Evolutionary conservation across 1,140 invertebrate species (phyloP).

Genomic region (Diorhabda elongata): DNA sequence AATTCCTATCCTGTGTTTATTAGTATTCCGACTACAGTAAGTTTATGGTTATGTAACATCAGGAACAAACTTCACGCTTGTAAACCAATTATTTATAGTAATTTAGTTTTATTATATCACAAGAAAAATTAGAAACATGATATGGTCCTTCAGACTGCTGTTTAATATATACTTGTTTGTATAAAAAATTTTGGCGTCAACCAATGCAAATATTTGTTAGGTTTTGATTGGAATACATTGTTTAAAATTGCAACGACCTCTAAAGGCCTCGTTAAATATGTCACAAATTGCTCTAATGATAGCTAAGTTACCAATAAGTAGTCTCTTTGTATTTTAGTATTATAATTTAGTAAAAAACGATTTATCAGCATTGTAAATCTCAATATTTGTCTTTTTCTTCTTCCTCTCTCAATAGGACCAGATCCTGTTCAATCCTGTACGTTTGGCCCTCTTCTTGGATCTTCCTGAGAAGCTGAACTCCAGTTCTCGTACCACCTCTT

Average conservation of each 20-base stretch:
- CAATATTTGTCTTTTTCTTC: conserved; percentile 2
- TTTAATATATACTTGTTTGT: conserved; percentile 28
- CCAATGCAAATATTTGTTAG: conserved; percentile 28
- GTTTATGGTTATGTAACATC: conserved; percentile 17
- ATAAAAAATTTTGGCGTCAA: conserved; percentile 26
- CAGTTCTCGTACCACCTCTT: too few species aligned
- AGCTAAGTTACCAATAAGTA: conserved; percentile 10
- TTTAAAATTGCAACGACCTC: conserved; percentile 26
- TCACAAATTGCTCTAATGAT: conserved; percentile 19
- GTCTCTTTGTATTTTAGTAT: conserved; percentile 4
- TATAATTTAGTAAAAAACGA: conserved; percentile 14
- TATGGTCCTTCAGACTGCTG: conserved; percentile 20
- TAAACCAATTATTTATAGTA: conserved; percentile 40
- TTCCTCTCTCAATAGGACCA: too few species aligned
- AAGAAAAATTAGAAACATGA: conserved; percentile 7
- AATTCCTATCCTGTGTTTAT: conserved; percentile 22
- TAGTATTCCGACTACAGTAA: conserved; percentile 18
- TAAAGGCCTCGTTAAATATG: conserved; percentile 23
- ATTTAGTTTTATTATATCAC: conserved; percentile 17
- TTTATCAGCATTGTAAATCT: conserved; percentile 14
- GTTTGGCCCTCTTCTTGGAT: too few species aligned
- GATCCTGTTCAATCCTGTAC: too few species aligned
- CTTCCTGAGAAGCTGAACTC: too few species aligned
- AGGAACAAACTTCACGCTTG: conserved; percentile 19
- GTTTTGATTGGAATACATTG: conserved; percentile 25